Conservation (phyloP, 2,888 invertebrate species). For the Serrognathus titanus region DNA sequence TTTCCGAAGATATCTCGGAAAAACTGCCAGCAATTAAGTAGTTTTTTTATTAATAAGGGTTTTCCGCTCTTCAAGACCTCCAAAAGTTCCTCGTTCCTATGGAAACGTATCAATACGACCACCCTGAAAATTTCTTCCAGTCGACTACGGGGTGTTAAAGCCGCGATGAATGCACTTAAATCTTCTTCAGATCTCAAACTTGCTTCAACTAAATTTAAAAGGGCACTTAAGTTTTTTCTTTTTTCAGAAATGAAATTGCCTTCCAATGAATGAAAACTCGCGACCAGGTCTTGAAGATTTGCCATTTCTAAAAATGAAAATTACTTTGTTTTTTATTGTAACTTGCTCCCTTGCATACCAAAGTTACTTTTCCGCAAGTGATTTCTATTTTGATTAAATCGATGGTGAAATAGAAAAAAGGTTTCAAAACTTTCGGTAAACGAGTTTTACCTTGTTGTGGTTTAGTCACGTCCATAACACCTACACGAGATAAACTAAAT, state of each 20-base stretch:
- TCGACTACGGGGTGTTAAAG: neutral
- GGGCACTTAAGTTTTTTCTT: neutral
- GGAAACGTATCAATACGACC: conserved; percentile 14
- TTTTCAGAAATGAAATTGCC: neutral
- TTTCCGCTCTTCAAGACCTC: conserved; percentile 11
- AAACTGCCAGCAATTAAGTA: conserved; percentile 5
- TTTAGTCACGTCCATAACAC: no score
- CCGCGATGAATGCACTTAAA: neutral
- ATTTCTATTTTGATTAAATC: no score
- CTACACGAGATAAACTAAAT: no score
- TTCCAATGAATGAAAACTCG: neutral
- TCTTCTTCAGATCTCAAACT: neutral
- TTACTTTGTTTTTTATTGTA: no score
- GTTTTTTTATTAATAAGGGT: conserved; percentile 4
- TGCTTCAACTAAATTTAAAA: neutral
- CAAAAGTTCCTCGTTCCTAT: conserved; percentile 1
- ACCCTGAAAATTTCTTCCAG: conserved; percentile 16
- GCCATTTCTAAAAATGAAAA: neutral
- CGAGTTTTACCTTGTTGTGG: no score
- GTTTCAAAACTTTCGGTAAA: no score
- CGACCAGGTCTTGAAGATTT: neutral
- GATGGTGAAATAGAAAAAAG: no score
- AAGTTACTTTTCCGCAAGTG: no score
- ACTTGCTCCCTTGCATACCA: no score
- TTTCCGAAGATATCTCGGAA: conserved; percentile 4